Evolutionary conservation across 2,113 vertebrate species (phyloP), one percentile per base, ranked within the genome.

Genomic region (Proteles cristata): DNA sequence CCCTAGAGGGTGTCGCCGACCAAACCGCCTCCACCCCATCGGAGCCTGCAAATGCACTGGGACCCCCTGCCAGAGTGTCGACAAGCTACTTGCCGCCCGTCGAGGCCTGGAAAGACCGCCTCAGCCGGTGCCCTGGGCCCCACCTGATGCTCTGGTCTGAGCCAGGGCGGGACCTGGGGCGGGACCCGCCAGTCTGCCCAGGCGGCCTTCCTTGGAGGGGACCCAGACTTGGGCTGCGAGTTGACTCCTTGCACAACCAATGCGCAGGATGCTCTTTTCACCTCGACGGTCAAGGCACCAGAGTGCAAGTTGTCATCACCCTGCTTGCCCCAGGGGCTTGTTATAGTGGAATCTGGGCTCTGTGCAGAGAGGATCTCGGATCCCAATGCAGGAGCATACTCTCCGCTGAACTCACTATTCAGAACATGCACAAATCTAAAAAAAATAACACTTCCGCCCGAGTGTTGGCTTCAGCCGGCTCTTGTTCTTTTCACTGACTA

Each of bases 131-230:
- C 39, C 48, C 28, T 23, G 73, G 73, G 79, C 94, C 86, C 96
- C 96, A 98, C 96, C 98, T 97, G 97, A 95, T 94, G 97, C 94
- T 95, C 87, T 6, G 21, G 50, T 80, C 69, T 0, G 25, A 85
- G 81, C 53, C 43, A 35, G 93, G 96, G 95, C 84, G 94, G 93
- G 82, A 89, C 45, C 35, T 35, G 17, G 58, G 88, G 93, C 92
- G 86, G 90, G 96, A 97, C 98, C 96, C 77, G 92, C 80, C 73
- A 55, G 50, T 94, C 97, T 31, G 66, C 96, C 91, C 91, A 0
- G 73, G 86, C 93, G n/a, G 95, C 96, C 91, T 94, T 86, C 79
- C 86, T 3, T 19, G 71, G 96, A 15, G 19, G 88, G 76, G 63
- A 92, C 68, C 74, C 69, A 87, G 80, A 53, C 66, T 68, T 43